Evolutionary conservation across 2,113 vertebrate species (phyloP), one percentile per base, ranked within the genome.

Genomic region (Marmota flaviventris): DNA sequence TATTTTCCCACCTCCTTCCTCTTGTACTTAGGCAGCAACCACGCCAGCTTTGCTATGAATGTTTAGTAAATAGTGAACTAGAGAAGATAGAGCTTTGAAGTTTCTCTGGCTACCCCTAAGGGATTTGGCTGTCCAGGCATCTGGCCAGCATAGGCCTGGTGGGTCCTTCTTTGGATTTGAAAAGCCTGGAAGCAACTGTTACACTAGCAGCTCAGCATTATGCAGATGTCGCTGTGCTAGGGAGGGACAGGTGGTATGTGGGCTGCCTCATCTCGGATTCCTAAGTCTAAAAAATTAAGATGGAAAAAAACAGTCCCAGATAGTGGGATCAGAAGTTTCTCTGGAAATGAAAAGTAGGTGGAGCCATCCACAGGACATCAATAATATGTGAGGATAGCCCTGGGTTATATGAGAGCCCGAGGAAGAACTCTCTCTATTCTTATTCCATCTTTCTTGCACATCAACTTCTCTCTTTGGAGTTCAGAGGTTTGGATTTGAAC

Each of bases 41-140:
- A 16, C 27, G 76, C 48, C 22, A 90, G 73, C 37, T 76, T 93
- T 87, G 85, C 89, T 14, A 37, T 77, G 78, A 29, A 77, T 86
- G 83, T 93, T 97, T 97, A 95, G 69, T 79, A 94, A 85, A 92
- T 16, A 96, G 89, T 85, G 61, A 96, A 79, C n/a, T 1, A 42
- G 37, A 85, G n/a, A 29, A 81, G 78, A 56, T 17, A 77, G 73
- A 61, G 61, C 73, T 85, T 84, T 79, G 73, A 42, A 45, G 51
- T 58, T 88, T 72, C 34, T 20, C 75, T 79, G 24, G 61, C 34
- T 42, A 20, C 4, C 34, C 34, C 72, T 51, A 37, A 58, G 85
- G 94, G 90, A 86, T 10, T 90, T 65, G 24, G 72, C 29, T 12
- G 3, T 53, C 48, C 25, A 93, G 91, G 63, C 63, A 48, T 65